These are phyloP conservation scores for Campoletis raptor DNA, from an alignment of 2,888 invertebrate genomes.

Conservation along the genomic window DNA sequence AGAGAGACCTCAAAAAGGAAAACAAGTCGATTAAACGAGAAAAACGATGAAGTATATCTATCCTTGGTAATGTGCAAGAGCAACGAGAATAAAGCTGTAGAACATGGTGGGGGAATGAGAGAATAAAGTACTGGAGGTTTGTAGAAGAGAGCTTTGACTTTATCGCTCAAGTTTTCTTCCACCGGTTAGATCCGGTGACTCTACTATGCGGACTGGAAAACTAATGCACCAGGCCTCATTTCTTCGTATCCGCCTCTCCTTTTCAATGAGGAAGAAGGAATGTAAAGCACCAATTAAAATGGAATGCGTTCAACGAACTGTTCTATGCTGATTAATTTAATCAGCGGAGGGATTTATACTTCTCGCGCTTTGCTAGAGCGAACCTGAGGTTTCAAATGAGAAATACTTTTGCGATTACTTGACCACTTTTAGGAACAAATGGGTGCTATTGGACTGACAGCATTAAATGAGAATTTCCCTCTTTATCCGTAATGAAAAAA, in stretches of 20 bases:
- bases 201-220: slow-evolving; percentile 40
- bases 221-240: slow-evolving; percentile 46
- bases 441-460: neutral
- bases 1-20: slow-evolving; percentile 34
- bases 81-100: slow-evolving; percentile 40
- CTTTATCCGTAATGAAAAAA: neutral
- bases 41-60: slow-evolving; percentile 40
- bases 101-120: slow-evolving; percentile 35
- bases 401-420: neutral
- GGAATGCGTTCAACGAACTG: slow-evolving; percentile 51
- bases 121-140: slow-evolving; percentile 60
- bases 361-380: slow-evolving; percentile 1
- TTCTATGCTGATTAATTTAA: slow-evolving; percentile 54
- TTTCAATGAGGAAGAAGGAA: slow-evolving; percentile 55
- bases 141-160: slow-evolving; percentile 55
- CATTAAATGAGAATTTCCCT: neutral
- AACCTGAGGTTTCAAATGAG: slow-evolving; percentile 7
- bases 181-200: slow-evolving; percentile 31
- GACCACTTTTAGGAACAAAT: neutral
- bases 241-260: slow-evolving; percentile 44
- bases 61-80: slow-evolving; percentile 14
- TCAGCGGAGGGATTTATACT: slow-evolving; percentile 49
- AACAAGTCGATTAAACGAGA: slow-evolving; percentile 38
- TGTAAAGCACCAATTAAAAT: slow-evolving; percentile 61
- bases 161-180: slow-evolving; percentile 58